Evolutionary conservation across 2,888 invertebrate species (phyloP).

Genomic region (Temnothorax rugatulus): DNA sequence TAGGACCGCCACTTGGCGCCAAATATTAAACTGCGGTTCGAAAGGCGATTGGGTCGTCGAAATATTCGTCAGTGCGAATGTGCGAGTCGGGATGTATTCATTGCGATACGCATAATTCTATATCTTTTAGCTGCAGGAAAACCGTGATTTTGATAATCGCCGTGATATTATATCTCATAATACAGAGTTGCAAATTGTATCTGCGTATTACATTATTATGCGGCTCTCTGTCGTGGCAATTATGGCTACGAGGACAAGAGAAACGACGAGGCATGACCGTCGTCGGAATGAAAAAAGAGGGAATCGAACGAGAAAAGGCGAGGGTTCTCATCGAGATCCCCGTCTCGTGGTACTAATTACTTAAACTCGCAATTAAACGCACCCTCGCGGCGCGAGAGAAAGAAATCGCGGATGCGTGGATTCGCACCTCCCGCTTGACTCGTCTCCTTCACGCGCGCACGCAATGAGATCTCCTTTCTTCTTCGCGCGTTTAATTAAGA

Average conservation of each 20-base stretch:
- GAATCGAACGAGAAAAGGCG: not conserved
- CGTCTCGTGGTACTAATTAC: slow-evolving; percentile 78
- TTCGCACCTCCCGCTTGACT: slow-evolving; percentile 80
- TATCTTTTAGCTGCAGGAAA: not conserved
- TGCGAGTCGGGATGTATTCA: not conserved
- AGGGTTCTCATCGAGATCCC: slow-evolving; percentile 63
- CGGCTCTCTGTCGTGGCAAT: slow-evolving; percentile 4
- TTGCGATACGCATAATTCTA: not conserved
- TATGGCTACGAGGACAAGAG: not conserved
- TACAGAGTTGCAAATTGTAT: not conserved
- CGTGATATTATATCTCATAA: slow-evolving; percentile 12
- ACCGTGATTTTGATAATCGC: slow-evolving; percentile 21
- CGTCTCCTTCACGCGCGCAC: slow-evolving; percentile 68
- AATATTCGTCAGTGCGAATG: not conserved
- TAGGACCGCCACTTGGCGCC: not conserved
- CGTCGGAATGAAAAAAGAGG: not conserved
- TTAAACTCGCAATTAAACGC: slow-evolving; percentile 81
- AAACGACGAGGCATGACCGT: slow-evolving; percentile 36
- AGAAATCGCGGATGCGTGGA: slow-evolving; percentile 80
- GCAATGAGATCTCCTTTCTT: slow-evolving; percentile 57
- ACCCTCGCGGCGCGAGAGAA: slow-evolving; percentile 75
- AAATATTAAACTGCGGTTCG: slow-evolving; percentile 17
- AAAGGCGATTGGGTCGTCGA: not conserved
- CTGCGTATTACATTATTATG: slow-evolving; percentile 23
- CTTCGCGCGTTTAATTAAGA: slow-evolving; percentile 80